Conservation (phyloP, 2,888 invertebrate species). For the Sinopyrophorus schimmeli region DNA sequence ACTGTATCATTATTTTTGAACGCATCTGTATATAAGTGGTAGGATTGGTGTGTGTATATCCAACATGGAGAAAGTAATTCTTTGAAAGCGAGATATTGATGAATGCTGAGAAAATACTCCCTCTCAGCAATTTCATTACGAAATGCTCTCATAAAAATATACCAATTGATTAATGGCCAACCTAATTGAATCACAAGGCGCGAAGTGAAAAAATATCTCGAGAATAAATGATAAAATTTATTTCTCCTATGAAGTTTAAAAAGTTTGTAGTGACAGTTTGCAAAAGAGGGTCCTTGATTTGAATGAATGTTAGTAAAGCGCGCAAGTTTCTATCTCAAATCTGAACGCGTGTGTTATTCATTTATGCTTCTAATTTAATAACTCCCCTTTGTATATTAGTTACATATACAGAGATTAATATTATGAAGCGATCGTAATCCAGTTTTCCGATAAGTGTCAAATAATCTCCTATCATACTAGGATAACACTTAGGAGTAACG, state of each 20-base stretch:
- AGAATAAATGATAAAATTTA: constrained; percentile 52
- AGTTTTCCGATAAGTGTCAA: constrained; percentile 25
- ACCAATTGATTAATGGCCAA: constrained; percentile 55
- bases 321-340: constrained; percentile 21
- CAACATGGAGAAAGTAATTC: constrained; percentile 19
- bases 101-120: constrained; percentile 34
- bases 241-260: constrained; percentile 51
- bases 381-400: constrained; percentile 35
- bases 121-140: constrained; percentile 50
- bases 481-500: constrained; percentile 19
- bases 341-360: constrained; percentile 33
- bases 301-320: constrained; percentile 30
- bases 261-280: constrained; percentile 52
- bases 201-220: constrained; percentile 51
- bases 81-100: constrained; percentile 34
- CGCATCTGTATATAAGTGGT: too few relatives aligned
- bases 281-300: constrained; percentile 39
- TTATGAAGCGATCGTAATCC: constrained; percentile 30
- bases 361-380: constrained; percentile 43
- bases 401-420: constrained; percentile 31
- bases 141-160: constrained; percentile 53
- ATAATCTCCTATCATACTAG: constrained; percentile 25
- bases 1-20: too few relatives aligned
- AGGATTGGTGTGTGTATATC: constrained; percentile 1
- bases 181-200: constrained; percentile 55